These are phyloP conservation scores for Nephila pilipes DNA, from an alignment of 1,140 invertebrate genomes.

Conservation along the genomic window DNA sequence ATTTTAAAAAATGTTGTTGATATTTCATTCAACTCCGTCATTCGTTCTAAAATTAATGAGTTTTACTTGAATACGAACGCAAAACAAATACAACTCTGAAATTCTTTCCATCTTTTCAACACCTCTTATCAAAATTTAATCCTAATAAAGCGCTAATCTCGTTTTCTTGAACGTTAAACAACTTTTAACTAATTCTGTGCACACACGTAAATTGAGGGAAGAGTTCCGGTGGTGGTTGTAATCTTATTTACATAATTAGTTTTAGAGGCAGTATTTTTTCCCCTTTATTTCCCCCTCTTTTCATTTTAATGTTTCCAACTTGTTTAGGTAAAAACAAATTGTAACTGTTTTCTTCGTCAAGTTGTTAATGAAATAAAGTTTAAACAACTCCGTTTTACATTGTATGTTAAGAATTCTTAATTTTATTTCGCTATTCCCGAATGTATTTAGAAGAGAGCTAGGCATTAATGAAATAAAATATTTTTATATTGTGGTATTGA, in stretches of 20 bases:
- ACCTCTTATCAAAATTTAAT: constrained; percentile 10
- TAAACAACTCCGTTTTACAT: neutral
- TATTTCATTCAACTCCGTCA: neutral
- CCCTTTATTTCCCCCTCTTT: neutral
- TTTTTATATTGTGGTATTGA: too few species aligned
- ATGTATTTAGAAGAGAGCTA: neutral
- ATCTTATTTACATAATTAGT: constrained; percentile 29
- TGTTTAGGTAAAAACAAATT: neutral
- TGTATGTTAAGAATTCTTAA: neutral
- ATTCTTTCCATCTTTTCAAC: neutral
- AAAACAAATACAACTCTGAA: neutral
- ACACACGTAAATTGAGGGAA: neutral
- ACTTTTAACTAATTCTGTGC: constrained; percentile 13
- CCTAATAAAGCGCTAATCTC: constrained; percentile 9
- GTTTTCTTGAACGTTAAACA: constrained; percentile 17
- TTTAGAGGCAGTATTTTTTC: neutral
- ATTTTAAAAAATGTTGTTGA: neutral
- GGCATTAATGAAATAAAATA: too few species aligned
- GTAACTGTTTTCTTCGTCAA: neutral
- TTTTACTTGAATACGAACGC: neutral
- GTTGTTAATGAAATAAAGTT: neutral
- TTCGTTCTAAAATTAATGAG: neutral
- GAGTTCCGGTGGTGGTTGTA: neutral
- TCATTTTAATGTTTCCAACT: neutral
- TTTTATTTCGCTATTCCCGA: neutral